Evolutionary conservation across 2,888 invertebrate species (phyloP), one percentile per base, ranked within the genome.

Genomic region (Dastarcus helophoroides): DNA sequence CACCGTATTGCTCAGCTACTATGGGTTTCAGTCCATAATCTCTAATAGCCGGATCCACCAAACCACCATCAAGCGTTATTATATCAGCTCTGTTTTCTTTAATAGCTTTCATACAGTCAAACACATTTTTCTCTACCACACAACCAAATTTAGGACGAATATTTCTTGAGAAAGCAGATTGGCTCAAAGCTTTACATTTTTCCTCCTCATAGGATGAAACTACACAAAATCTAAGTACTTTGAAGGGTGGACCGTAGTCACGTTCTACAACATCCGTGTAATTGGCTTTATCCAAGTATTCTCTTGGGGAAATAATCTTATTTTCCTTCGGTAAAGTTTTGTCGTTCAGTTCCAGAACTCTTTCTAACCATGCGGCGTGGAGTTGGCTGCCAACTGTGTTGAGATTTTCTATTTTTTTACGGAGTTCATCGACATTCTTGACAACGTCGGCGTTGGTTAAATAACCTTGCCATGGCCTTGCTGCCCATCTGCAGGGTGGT

Each of bases 401-500:
- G 11, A 72, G 44, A 43, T 71, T 69, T 53, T 65, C 68, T 4
- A 72, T 62, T 56, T 71, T 72, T 35, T 64, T 64, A 17, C 68
- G 63, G 27, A 72, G 46, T 3, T 71, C 69, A 5, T 66, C 57
- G 6, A 71, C 50, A 9, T 65, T 62, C 14, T 69, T 68, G 3
- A 68, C 54, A 0, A 72, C 64, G 34, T 73, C 75, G 7, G 71
- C 71, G 49, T 81, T 81, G 4, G 75, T 75, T 52, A 82, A 63
- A 44, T 79, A 69, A 7, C 81, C 81, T 50, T 76, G 82, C 82
- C 86, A 86, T n/a, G 86, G 86, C 35, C 85, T 68, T 1, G 81
- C 80, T 0, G 85, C 85, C 86, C 86, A 88, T 1, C 77, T 72
- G 50, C 86, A 88, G 1, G 75, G 68, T 8, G 61, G 64, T 22